Base-by-base conservation (phyloP, 2,113 vertebrate genomes). In the Sebastes schlegelii region DNA sequence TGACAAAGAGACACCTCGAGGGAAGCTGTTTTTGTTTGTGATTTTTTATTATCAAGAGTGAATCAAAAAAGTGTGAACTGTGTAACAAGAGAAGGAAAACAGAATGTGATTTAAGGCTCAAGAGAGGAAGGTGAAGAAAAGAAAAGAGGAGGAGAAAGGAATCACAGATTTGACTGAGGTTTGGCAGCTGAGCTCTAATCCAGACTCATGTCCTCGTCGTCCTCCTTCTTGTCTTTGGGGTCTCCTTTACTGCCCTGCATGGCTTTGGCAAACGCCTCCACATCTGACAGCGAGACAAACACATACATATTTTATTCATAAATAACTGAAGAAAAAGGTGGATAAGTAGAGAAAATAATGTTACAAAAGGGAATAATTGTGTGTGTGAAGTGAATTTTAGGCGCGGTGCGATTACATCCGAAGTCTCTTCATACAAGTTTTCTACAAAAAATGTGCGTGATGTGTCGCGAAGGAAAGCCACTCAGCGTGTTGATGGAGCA, bases 131-230 rank as follows among this genome's bases (percentile, higher is more conserved):
- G 10, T 45, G 17, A 49, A 12, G 42, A 11, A 12, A 19, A 1
- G 58, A 4, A 6, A 45, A 46, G 43, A 3, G 34, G 26, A 34
- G 26, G 34, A 34, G 12, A 7, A 52, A 52, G 26, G 45, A 66
- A 66, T 60, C 43, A 17, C 55, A 49, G 62, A 34, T 19, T 43
- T 23, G 1, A 19, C 40, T 1, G 12, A 55, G 63, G 64, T 13
- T 43, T 0, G 21, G 46, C 43, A 4, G 60, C 0, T 3, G 45
- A 51, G 52, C 46, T 81, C 93, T 95, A 99, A 90, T 99, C 97
- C 90, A 99, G 94, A 95, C 97, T 99, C 98, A 99, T 99, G 87
- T 99, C 98, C 87, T 99, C 98, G 45, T 99, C 98, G 6, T 99
- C 98, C 0, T 98, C 97, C 61, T 99, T 98, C 95, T 98, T 98